A percentile compares a stretch with the other conserved stretches of the same genome.
phyloP scores from a whole-genome alignment of 2,113 vertebrate species.

The Reinhardtius hippoglossoides region DNA sequence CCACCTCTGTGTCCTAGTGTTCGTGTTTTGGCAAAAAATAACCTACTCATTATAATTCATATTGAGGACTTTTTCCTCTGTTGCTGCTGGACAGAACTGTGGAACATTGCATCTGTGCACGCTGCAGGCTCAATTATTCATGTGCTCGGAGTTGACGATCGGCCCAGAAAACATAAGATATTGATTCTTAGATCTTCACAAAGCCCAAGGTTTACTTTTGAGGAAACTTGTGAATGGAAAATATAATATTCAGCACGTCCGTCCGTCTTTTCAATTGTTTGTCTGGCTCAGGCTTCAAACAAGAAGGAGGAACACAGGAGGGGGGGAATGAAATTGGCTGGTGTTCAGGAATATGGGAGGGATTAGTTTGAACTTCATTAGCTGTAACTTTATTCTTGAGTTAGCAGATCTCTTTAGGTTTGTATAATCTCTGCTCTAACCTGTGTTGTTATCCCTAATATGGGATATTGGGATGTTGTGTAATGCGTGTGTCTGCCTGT shows the following conservation, averaged over 20 bases:
- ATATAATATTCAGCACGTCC: constrained; percentile 53
- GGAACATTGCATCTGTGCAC: constrained; percentile 16
- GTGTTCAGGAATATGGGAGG: constrained; percentile 3
- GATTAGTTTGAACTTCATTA: constrained; percentile 42
- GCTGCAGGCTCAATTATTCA: constrained; percentile 57
- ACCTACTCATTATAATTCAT: constrained; percentile 32
- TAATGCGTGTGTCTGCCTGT: background rate
- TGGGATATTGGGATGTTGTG: background rate
- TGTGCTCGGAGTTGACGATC: constrained; percentile 9
- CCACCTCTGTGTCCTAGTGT: background rate
- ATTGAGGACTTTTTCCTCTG: background rate
- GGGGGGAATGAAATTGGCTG: constrained; percentile 23
- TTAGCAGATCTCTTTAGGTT: constrained; percentile 24
- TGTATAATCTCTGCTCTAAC: constrained; percentile 11
- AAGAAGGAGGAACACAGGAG: constrained; percentile 7
- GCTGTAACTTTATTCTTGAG: constrained; percentile 42
- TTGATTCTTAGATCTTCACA: constrained; percentile 57
- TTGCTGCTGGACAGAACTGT: background rate
- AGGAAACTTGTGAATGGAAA: constrained; percentile 51
- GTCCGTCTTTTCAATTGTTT: constrained; percentile 25
- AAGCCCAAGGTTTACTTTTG: constrained; percentile 48
- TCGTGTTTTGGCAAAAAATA: background rate
- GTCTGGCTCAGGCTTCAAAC: constrained; percentile 32
- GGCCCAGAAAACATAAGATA: constrained; percentile 44
- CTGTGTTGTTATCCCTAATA: background rate